These are phyloP conservation scores for Phrynosoma blainvillii DNA, from an alignment of 2,113 vertebrate species.

Conservation along the genomic window DNA sequence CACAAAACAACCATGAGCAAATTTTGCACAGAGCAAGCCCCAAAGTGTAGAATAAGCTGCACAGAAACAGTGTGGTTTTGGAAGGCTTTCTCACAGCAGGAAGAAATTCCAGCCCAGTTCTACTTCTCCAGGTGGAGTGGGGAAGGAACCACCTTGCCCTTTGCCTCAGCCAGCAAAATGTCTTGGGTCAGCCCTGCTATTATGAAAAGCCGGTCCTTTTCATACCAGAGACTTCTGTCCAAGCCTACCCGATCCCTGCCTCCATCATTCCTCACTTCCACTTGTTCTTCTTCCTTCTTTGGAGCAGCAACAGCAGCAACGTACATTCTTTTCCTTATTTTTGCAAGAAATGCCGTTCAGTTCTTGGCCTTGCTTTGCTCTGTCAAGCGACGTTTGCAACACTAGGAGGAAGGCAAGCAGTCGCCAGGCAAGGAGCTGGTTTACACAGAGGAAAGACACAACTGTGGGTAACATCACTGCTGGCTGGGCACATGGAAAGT, in stretches of 20 bases:
- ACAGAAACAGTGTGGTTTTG: no score
- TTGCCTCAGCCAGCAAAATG: no score
- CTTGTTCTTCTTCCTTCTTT: neutral
- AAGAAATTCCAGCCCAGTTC: no score
- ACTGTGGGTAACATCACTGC: slow-evolving; percentile 51
- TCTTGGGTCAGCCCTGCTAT: no score
- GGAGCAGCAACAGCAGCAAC: neutral
- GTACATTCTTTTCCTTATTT: neutral
- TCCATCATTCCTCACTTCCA: no score
- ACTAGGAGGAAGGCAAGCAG: neutral
- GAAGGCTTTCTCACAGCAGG: no score
- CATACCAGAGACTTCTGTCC: no score
- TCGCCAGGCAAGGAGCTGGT: neutral
- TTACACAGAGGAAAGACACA: neutral
- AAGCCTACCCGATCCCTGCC: no score
- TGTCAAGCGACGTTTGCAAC: neutral
- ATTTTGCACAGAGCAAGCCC: no score
- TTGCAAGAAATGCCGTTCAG: neutral
- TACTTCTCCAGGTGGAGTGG: neutral
- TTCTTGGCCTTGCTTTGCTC: neutral
- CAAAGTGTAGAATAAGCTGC: no score
- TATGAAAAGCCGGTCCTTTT: no score
- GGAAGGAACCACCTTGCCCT: neutral
- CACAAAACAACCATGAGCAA: no score
- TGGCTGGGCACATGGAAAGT: slow-evolving; percentile 63